Percentiles rank a stretch among this genome's conserved stretches.
phyloP scores from a whole-genome alignment of 2,888 invertebrate species.

The Autographa pulchrina region DNA sequence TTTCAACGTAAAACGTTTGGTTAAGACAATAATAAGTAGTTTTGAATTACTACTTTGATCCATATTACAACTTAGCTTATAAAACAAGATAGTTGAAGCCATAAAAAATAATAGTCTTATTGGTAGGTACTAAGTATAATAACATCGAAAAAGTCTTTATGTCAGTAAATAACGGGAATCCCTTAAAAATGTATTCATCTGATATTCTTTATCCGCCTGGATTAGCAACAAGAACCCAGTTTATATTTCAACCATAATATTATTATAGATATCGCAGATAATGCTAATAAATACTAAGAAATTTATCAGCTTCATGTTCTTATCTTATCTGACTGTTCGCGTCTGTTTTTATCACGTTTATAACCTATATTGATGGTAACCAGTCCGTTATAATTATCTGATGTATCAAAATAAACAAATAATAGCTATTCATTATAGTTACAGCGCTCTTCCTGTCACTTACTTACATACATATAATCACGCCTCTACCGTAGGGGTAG shows the following conservation, averaged over 20 bases:
- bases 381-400: background rate
- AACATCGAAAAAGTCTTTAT: background rate
- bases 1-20: too few relatives aligned
- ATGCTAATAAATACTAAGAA: background rate
- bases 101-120: too few relatives aligned
- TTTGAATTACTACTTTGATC: too few relatives aligned
- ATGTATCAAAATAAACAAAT: background rate
- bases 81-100: too few relatives aligned
- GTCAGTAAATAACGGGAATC: background rate
- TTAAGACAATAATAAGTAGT: too few relatives aligned
- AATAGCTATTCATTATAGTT: background rate
- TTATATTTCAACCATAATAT: background rate
- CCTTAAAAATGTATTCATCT: background rate
- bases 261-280: background rate
- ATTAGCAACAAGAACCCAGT: conserved; percentile 2
- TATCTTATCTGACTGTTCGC: background rate
- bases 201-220: background rate
- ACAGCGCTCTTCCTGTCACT: too few relatives aligned
- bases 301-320: background rate
- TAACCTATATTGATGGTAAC: conserved; percentile 3
- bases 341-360: conserved; percentile 5
- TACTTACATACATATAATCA: too few relatives aligned
- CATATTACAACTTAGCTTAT: too few relatives aligned
- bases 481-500: too few relatives aligned
- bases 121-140: too few relatives aligned